A percentile compares a stretch with the other conserved stretches of the same genome.
Evolutionary conservation across 2,888 invertebrate genomes (phyloP).

Genomic region (Pilophorus perplexus): DNA sequence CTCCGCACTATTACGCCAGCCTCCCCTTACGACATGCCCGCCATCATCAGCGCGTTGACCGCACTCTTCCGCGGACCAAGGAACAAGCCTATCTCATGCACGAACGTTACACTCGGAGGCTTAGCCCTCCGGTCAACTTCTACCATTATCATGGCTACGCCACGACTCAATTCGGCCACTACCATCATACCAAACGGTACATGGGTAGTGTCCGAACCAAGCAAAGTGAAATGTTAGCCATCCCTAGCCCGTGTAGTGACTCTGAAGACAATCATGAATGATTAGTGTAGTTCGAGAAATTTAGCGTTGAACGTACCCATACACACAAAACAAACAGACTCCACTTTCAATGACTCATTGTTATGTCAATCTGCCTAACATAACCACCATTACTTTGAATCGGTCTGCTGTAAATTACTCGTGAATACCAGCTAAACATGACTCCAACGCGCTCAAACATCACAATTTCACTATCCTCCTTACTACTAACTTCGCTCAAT

Average conservation of each 20-base stretch:
- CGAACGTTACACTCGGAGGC: constrained; percentile 27
- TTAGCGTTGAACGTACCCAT: constrained; percentile 27
- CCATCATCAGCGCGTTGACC: constrained; percentile 30
- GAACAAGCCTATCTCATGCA: constrained; percentile 29
- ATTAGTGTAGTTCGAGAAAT: constrained; percentile 44
- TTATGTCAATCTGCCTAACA: too few species aligned
- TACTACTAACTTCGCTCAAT: too few species aligned
- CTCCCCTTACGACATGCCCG: constrained; percentile 39
- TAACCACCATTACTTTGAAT: neutral
- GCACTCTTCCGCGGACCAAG: constrained; percentile 30
- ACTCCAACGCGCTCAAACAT: neutral
- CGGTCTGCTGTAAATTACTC: constrained; percentile 5
- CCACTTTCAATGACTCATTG: too few species aligned
- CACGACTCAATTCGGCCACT: constrained; percentile 23
- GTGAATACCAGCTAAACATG: neutral
- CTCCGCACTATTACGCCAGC: constrained; percentile 42
- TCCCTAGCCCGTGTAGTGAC: constrained; percentile 38
- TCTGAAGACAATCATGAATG: constrained; percentile 43
- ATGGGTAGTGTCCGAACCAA: constrained; percentile 5
- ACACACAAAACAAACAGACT: too few species aligned
- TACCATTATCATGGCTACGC: constrained; percentile 39
- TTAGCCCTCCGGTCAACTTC: constrained; percentile 33
- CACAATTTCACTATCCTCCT: neutral
- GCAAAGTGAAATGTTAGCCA: constrained; percentile 29
- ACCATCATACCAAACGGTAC: constrained; percentile 23